Base-by-base conservation (phyloP, 2,797 vertebrate species). In the Cirrhinus molitorella region DNA sequence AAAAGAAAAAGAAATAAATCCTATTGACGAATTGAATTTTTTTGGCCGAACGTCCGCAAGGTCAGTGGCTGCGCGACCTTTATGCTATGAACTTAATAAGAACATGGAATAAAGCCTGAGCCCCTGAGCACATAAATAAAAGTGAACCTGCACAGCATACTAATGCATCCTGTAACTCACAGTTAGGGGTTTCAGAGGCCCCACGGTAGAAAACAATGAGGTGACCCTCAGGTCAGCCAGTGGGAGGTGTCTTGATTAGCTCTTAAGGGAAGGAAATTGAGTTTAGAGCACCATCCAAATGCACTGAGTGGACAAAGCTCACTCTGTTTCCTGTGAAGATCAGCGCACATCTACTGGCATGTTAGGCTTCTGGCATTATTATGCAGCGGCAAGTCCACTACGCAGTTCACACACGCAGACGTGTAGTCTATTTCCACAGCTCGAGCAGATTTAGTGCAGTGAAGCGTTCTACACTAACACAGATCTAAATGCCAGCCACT, bases 211-310 rank as follows among this genome's bases (percentile, higher is more conserved):
- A 83, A 83, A 47, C 74, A 78, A 83, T 78, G 73, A 70, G 61
- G 63, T 83, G 65, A 78, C 81, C 81, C 28, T 6, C 28, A 17
- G 81, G 81, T 83, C 81, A 83, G 53, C 73, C 61, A 6, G 49
- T 83, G 57, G 65, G 51, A 83, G 81, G 65, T 1, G 6, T 78
- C 65, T 47, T 70, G 81, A 83, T 83, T 83, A 43, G 81, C 74
- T 78, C 51, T 78, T 70, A 71, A 70, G 43, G 74, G 55, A 78
- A 71, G 81, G 81, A 83, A 78, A 83, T 78, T 59, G 74, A 78
- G 74, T 83, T 83, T 61, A 83, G 81, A 57, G 63, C 63, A 57
- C 63, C 51, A 59, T 57, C 63, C 73, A 37, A 34, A 28, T 23
- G 17, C 23, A 68, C 9, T 70, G n/a, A 70, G 8, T 8, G 51